Evolutionary conservation across 2,888 invertebrate genomes (phyloP).

Genomic region (Gibbula magus): DNA sequence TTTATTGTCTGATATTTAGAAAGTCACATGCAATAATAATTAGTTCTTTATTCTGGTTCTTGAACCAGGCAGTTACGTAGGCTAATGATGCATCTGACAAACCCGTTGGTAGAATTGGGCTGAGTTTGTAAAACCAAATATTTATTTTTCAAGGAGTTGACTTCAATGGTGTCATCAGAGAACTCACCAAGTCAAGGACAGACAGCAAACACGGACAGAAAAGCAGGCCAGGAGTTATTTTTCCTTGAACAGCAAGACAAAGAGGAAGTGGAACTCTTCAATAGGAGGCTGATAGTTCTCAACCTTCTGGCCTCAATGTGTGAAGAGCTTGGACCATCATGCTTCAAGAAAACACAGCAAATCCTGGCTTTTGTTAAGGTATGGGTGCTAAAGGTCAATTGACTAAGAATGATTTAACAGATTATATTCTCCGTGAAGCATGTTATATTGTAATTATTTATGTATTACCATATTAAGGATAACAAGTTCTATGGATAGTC

Average conservation of each 20-base stretch:
- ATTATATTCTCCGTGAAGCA: no score
- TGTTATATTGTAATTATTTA: no score
- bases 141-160: slow-evolving; percentile 50
- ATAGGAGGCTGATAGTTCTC: slow-evolving; percentile 48
- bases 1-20: no score
- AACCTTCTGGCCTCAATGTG: slow-evolving; percentile 63
- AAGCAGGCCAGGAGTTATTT: slow-evolving; percentile 35
- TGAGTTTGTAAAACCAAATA: no score
- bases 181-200: slow-evolving; percentile 8
- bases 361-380: slow-evolving; percentile 71
- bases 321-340: slow-evolving; percentile 64
- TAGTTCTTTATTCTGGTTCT: no score
- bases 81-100: no score
- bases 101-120: no score
- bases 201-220: neutral
- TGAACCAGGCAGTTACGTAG: no score
- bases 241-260: slow-evolving; percentile 41
- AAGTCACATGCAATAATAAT: no score
- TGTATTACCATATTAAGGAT: no score
- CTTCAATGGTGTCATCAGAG: slow-evolving; percentile 47
- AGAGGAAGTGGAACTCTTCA: slow-evolving; percentile 5
- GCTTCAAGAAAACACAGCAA: slow-evolving; percentile 61
- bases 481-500: no score
- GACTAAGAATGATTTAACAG: no score
- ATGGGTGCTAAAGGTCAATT: neutral